Evolutionary conservation across 1,140 invertebrate species (phyloP).

Genomic region (Drosophila punjabiensis): DNA sequence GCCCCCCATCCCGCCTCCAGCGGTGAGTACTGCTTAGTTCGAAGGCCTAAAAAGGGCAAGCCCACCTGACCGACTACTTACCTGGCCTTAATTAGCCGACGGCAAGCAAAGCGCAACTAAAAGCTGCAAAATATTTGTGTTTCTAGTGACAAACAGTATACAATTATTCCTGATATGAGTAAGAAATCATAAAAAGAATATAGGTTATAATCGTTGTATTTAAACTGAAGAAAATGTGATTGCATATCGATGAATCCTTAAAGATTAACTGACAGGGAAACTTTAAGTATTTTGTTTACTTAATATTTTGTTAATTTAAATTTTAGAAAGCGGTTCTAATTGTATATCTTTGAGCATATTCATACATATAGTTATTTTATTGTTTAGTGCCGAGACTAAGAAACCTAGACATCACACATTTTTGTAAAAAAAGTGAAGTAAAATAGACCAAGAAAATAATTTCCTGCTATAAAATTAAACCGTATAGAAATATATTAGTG

Average conservation of each 20-base stretch:
- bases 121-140: not conserved
- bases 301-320: too few relatives aligned
- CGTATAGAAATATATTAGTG: too few relatives aligned
- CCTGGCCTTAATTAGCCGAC: constrained; percentile 46
- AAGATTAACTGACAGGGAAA: not conserved
- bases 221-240: not conserved
- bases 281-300: not conserved
- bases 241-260: accelerated
- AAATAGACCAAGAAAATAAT: not conserved
- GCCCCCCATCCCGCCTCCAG: constrained; percentile 60
- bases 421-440: too few relatives aligned
- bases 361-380: too few relatives aligned
- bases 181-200: not conserved
- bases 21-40: constrained; percentile 49
- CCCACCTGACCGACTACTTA: not conserved
- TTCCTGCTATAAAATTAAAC: too few relatives aligned
- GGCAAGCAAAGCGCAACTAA: constrained; percentile 14
- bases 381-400: not conserved
- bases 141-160: not conserved
- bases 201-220: too few relatives aligned
- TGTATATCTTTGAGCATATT: too few relatives aligned
- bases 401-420: too few relatives aligned
- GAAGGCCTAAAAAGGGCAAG: constrained; percentile 1
- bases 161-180: not conserved
- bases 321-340: too few relatives aligned